A percentile compares a stretch with the other conserved stretches of the same genome.
These are phyloP conservation scores for Lumbricus terrestris DNA, from an alignment of 2,888 invertebrate species.

Conservation along the genomic window DNA sequence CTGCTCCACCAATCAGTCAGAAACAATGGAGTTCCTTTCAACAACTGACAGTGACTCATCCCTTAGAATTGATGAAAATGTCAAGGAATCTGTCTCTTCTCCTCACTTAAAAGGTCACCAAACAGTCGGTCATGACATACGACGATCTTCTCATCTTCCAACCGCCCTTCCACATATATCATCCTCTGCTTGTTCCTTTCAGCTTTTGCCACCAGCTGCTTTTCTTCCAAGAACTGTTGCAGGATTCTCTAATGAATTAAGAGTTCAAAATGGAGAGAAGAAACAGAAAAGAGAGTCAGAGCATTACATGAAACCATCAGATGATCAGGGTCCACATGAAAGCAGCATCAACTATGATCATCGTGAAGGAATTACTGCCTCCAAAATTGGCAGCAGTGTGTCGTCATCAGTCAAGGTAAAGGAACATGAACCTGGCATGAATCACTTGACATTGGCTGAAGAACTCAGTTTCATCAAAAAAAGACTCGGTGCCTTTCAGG, in stretches of 20 bases:
- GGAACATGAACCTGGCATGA: conserved; percentile 3
- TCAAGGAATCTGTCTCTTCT: not conserved
- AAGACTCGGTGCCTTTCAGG: not conserved
- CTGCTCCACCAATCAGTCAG: not conserved
- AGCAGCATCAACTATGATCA: not conserved
- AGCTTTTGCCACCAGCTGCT: not conserved
- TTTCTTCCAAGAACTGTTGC: not conserved
- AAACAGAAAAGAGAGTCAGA: not conserved
- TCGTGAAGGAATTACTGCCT: too few relatives aligned
- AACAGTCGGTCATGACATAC: not conserved
- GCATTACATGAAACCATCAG: not conserved
- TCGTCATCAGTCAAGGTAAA: not conserved
- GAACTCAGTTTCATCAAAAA: not conserved
- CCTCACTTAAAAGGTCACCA: not conserved
- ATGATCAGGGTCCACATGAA: not conserved
- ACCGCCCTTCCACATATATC: not conserved
- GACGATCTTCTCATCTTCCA: not conserved
- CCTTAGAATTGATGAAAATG: not conserved
- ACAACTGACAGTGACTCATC: conserved; percentile 13
- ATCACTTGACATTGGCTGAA: not conserved
- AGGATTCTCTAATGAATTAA: not conserved
- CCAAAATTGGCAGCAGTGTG: not conserved
- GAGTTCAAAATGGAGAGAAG: not conserved
- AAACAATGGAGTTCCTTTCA: not conserved
- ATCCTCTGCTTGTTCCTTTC: not conserved